Evolutionary conservation across 2,797 vertebrate species (phyloP).

Genomic region (Pangasius krempfi): DNA sequence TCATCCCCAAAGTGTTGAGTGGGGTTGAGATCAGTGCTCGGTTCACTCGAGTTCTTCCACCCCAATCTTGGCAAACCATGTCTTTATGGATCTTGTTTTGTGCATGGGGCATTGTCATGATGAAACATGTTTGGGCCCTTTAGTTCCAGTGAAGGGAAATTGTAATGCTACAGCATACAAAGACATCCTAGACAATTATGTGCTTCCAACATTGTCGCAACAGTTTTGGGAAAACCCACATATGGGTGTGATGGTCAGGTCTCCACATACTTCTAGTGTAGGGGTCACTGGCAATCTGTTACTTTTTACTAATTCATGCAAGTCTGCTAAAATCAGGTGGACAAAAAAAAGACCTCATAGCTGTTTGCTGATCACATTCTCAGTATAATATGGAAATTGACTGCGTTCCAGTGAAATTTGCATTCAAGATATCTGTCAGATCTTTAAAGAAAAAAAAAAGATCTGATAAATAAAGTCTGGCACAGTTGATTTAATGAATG

Average conservation of each 20-base stretch:
- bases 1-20: neutral
- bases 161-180: neutral
- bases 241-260: neutral
- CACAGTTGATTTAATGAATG: neutral
- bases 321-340: neutral
- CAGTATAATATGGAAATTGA: neutral
- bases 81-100: neutral
- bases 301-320: neutral
- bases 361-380: neutral
- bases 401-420: no score
- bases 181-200: neutral
- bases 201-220: neutral
- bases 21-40: neutral
- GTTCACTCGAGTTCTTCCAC: neutral
- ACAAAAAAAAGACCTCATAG: neutral
- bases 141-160: neutral
- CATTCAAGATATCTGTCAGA: neutral
- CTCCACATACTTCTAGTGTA: neutral
- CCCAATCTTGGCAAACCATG: no score
- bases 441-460: neutral
- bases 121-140: neutral
- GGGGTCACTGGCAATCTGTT: neutral
- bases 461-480: neutral
- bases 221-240: neutral
- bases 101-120: neutral